phyloP scores from a whole-genome alignment of 2,113 vertebrate species.

The Ariopsis seemanni region DNA sequence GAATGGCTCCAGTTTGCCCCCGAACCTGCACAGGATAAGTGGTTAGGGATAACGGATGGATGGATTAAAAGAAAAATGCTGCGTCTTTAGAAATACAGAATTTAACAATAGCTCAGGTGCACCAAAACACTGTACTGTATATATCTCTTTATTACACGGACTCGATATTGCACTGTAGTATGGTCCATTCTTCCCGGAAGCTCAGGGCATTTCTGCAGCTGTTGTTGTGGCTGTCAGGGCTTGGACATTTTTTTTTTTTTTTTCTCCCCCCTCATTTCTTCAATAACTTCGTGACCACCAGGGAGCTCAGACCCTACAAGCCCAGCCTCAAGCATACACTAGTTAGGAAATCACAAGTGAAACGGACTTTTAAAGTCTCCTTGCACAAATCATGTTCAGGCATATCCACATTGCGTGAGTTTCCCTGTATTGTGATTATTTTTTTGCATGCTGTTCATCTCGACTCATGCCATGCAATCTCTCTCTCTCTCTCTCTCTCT shows the following conservation, averaged over 20 bases:
- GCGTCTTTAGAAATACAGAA: not conserved
- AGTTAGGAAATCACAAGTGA: not conserved
- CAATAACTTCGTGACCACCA: not conserved
- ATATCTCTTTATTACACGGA: not conserved
- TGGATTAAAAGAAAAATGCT: not conserved
- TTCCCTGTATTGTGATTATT: not conserved
- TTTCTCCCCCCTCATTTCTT: not conserved
- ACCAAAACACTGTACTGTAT: not conserved
- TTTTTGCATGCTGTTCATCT: not conserved
- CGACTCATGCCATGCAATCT: not conserved
- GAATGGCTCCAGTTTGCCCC: no score
- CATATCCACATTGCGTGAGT: not conserved
- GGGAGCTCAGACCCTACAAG: not conserved
- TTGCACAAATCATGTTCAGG: not conserved
- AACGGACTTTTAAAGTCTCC: not conserved
- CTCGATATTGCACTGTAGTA: not conserved
- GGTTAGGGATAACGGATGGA: no score
- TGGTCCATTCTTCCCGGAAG: slow-evolving; percentile 33
- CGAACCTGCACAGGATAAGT: no score
- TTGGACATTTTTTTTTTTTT: slow-evolving; percentile 18
- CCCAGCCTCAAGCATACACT: not conserved
- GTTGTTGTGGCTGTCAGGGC: slow-evolving; percentile 46
- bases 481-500: not conserved
- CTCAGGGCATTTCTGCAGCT: slow-evolving; percentile 30
- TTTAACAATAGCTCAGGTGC: not conserved